phyloP scores from a whole-genome alignment of 2,113 vertebrate genomes.

The Myiopsitta monachus region DNA sequence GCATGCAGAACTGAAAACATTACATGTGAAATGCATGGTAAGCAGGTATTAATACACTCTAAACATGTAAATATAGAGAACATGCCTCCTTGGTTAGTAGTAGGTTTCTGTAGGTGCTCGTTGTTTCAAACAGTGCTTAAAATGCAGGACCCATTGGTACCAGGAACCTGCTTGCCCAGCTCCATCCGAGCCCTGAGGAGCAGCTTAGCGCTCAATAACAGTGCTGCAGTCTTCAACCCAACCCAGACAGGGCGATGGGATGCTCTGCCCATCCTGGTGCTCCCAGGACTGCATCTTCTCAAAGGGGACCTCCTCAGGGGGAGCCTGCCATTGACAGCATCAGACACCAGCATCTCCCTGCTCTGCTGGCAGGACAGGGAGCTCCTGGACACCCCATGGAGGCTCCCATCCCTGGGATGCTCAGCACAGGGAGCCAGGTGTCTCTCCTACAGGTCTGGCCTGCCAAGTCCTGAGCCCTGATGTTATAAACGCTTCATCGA shows the following conservation, averaged over 20 bases:
- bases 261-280: background rate
- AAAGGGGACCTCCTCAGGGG: background rate
- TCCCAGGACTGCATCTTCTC: background rate
- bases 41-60: slow-evolving; percentile 62
- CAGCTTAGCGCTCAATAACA: background rate
- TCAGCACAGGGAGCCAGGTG: fast-evolving
- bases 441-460: background rate
- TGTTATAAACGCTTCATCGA: background rate
- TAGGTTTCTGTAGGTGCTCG: slow-evolving; percentile 15
- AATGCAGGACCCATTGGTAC: background rate
- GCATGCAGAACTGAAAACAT: slow-evolving; percentile 68
- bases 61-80: slow-evolving; percentile 40
- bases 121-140: background rate
- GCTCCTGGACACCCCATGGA: background rate
- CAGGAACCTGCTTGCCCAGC: fast-evolving
- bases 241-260: background rate
- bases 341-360: background rate
- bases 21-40: slow-evolving; percentile 21
- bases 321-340: background rate
- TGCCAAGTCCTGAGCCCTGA: background rate
- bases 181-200: background rate
- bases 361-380: background rate
- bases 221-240: background rate
- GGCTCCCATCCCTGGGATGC: background rate
- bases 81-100: slow-evolving; percentile 67